Evolutionary conservation across 2,888 invertebrate genomes (phyloP).

Genomic region (Reticulitermes lucifugus): DNA sequence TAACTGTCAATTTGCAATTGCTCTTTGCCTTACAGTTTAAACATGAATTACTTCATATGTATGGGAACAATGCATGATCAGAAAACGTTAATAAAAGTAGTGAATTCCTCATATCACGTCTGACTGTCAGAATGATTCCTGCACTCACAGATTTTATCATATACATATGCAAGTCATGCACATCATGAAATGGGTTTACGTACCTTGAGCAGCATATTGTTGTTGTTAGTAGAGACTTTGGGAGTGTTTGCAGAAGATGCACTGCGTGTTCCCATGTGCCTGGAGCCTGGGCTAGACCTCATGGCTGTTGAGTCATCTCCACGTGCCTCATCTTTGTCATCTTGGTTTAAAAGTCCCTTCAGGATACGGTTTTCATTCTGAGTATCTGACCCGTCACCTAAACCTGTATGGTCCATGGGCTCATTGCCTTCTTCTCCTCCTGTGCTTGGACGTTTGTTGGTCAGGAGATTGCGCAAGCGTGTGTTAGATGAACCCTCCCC

Average conservation of each 20-base stretch:
- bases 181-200: constrained; percentile 53
- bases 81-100: no score
- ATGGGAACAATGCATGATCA: no score
- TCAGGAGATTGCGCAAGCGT: constrained; percentile 72
- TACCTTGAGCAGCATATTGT: constrained; percentile 76
- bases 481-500: constrained; percentile 50
- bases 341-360: constrained; percentile 74
- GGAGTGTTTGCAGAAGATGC: constrained; percentile 53
- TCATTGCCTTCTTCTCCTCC: constrained; percentile 55
- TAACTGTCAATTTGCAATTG: no score
- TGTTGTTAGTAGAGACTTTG: constrained; percentile 60
- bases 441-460: constrained; percentile 57
- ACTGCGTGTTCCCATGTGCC: constrained; percentile 51
- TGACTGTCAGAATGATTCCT: no score
- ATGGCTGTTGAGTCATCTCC: constrained; percentile 44
- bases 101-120: no score
- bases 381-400: constrained; percentile 53
- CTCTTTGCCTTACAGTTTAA: no score
- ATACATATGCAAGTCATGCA: no score
- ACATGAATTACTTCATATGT: no score
- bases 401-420: constrained; percentile 50
- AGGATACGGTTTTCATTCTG: constrained; percentile 68
- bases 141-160: no score
- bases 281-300: constrained; percentile 26
- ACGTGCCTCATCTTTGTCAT: constrained; percentile 70